These are phyloP conservation scores for Aurelia aurita complex sp. Pacific DNA, from an alignment of 30 jellyfish, hydroid and myxozoan species.

Conservation along the genomic window DNA sequence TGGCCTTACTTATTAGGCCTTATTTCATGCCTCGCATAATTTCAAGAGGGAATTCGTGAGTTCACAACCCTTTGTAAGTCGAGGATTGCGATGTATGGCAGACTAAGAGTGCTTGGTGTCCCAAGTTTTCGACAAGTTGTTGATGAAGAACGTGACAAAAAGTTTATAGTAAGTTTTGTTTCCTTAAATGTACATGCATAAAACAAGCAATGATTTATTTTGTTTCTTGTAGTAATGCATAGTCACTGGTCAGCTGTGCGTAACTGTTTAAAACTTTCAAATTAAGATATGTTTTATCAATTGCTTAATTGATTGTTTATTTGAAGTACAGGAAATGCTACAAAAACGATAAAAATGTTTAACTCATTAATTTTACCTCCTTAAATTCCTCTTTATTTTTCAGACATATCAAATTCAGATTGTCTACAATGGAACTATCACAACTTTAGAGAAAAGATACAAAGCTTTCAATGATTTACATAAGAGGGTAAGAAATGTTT, in stretches of 20 bases:
- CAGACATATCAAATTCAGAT: slow-evolving; percentile 64
- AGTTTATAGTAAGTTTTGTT: slow-evolving; percentile 31
- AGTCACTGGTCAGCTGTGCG: too few species aligned
- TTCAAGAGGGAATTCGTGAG: not conserved
- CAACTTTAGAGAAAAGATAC: slow-evolving; percentile 63
- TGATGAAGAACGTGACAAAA: slow-evolving; percentile 50
- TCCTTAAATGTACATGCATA: too few species aligned
- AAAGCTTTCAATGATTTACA: slow-evolving; percentile 56
- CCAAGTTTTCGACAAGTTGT: slow-evolving; percentile 72
- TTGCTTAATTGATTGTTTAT: too few species aligned
- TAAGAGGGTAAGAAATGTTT: slow-evolving; percentile 47
- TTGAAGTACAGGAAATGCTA: too few species aligned
- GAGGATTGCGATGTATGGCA: slow-evolving; percentile 39
- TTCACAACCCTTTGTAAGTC: not conserved
- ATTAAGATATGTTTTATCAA: too few species aligned
- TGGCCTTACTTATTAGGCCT: not conserved
- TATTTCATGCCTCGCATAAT: not conserved
- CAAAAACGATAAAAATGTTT: too few species aligned
- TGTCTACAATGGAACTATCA: slow-evolving; percentile 46
- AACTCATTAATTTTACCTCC: too few species aligned
- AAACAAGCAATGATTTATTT: too few species aligned
- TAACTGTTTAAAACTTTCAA: too few species aligned
- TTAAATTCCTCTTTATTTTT: not conserved
- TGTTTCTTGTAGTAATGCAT: too few species aligned
- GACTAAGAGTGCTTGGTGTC: slow-evolving; percentile 66